phyloP scores from a whole-genome alignment of 2,113 vertebrate genomes.

The Actenoides lindsayi region DNA sequence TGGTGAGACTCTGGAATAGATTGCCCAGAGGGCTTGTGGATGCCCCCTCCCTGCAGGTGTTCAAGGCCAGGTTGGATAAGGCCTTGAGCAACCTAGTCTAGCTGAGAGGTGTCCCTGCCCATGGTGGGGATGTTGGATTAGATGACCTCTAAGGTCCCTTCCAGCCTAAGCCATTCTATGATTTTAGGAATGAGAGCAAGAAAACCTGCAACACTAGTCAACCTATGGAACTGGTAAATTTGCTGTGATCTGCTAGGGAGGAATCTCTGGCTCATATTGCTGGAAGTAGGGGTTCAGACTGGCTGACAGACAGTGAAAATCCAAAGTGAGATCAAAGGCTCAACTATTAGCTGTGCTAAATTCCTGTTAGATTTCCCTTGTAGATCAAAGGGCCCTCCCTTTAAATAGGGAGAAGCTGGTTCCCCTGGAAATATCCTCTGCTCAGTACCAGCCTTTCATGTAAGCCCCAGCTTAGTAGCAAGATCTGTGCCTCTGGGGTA shows the following conservation, averaged over 20 bases:
- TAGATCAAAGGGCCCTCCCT: conserved; percentile 17
- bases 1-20: too few relatives aligned
- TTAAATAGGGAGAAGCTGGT: conserved; percentile 41
- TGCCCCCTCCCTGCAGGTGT: too few relatives aligned
- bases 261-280: not conserved
- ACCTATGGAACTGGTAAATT: not conserved
- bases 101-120: too few relatives aligned
- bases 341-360: conserved; percentile 20
- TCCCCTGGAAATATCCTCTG: not conserved
- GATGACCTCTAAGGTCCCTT: too few relatives aligned
- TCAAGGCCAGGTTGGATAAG: too few relatives aligned
- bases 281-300: not conserved
- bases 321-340: conserved; percentile 9
- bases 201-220: rapidly evolving
- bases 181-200: not conserved
- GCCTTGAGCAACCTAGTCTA: too few relatives aligned
- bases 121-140: too few relatives aligned
- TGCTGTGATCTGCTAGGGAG: not conserved
- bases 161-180: too few relatives aligned
- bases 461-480: not conserved
- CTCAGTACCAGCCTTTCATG: not conserved
- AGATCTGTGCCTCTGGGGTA: not conserved
- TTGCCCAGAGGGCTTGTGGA: too few relatives aligned
- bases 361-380: conserved; percentile 24
- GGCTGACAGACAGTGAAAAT: not conserved